Base-by-base conservation (phyloP, 2,113 vertebrate genomes). In the Panthera tigris region DNA sequence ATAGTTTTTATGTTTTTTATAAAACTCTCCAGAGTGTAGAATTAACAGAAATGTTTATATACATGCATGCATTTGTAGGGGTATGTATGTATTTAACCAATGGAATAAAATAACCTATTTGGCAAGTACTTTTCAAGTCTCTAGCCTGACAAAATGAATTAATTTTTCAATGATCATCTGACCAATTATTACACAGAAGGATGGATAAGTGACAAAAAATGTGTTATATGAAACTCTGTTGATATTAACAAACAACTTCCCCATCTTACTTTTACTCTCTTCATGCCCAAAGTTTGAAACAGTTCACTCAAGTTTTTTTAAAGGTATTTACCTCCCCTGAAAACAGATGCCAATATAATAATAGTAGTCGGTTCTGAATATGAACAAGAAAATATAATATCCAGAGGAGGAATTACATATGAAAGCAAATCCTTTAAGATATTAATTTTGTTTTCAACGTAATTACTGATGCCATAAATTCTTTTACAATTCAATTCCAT, bases 391-490 rank as follows among this genome's bases (percentile, higher is more conserved):
- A 96, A 73, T 66, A 61, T 16, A 94, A 71, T 84, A 94, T 45
- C 74, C 14, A 76, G 29, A 41, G 13, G 9, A 86, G 7, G 5
- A 92, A 81, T 92, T 65, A 55, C 15, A 41, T 31, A 9, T 55
- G 45, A 94, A 93, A 91, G 19, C n/a, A 90, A 52, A 14, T 69
- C 5, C 21, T 92, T 76, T 92, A 86, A 81, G 4, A 85, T 91
- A 74, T 71, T 82, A 52, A 95, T 95, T 97, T 97, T 33, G 93
- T 95, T 95, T 96, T 97, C 84, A 87, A 73, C n/a, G 25, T 92
- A 93, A 97, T 96, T 96, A 96, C 21, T 57, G 19, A 94, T 94
- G 48, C 52, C 87, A 61, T 61, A n/a, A 48, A 81, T 45, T 95
- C 80, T 84, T 92, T 80, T 68, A 90, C 63, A 92, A 76, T 96